These are phyloP conservation scores for Polyommatus icarus DNA, from an alignment of 2,888 invertebrate genomes.

Conservation along the genomic window DNA sequence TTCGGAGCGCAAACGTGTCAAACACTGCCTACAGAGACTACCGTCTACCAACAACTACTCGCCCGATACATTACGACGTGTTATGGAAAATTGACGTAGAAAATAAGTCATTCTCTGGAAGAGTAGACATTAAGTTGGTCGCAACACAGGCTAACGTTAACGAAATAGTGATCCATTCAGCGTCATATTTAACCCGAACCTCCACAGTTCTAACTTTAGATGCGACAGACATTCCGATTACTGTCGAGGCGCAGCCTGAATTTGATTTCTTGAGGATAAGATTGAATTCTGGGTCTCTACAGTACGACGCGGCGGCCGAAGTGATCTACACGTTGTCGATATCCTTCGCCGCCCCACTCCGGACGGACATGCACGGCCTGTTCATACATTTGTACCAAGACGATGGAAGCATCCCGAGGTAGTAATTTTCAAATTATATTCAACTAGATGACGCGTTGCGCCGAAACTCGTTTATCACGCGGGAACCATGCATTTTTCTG, in stretches of 20 bases:
- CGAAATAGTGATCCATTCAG: background rate
- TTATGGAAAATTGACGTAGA: background rate
- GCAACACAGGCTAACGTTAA: background rate
- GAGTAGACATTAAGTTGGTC: background rate
- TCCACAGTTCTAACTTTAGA: background rate
- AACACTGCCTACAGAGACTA: background rate
- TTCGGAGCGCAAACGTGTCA: background rate
- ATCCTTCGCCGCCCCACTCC: background rate
- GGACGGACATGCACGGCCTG: background rate
- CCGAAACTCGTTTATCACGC: too few species aligned
- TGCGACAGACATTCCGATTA: background rate
- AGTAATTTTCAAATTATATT: too few species aligned
- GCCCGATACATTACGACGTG: background rate
- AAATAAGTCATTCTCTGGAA: background rate
- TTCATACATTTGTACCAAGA: background rate
- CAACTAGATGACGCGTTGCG: too few species aligned
- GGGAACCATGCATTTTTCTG: too few species aligned
- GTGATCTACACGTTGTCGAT: background rate
- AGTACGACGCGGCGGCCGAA: background rate
- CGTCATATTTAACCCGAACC: background rate
- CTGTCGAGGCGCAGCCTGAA: background rate
- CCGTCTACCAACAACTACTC: background rate
- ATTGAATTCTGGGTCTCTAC: background rate
- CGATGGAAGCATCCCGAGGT: background rate
- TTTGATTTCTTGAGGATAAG: background rate